Evolutionary conservation across 2,888 invertebrate species (phyloP), one percentile per base, ranked within the genome.

Genomic region (Rhamphomyia laevipes): DNA sequence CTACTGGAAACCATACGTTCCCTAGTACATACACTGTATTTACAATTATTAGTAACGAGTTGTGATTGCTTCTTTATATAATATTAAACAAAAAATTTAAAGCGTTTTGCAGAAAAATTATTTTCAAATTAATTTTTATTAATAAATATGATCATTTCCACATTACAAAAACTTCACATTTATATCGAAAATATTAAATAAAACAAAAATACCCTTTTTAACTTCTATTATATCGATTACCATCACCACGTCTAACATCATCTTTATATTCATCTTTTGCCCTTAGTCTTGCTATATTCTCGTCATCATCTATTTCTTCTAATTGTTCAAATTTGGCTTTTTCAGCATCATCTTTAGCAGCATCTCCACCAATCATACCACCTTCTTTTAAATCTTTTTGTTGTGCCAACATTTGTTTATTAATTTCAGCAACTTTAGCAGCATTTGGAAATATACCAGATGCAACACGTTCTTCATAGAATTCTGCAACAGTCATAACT

Each of bases 401-500:
- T 52, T 66, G 56, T 53, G 65, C 64, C 23, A 67, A 56, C 13
- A 61, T 59, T 46, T 65, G 63, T 12, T 61, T 63, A 55, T 67
- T 67, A 53, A 67, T 67, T 52, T 59, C 60, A 1, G 58, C 62
- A 45, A 62, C 62, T 51, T 69, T 64, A 35, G 66, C 58, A 9
- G 73, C 74, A 60, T 74, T 72, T 2, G 77, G 77, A 56, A 77
- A 77, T 75, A 81, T 75, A 59, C 90, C 90, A 40, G 86, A 85
- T 48, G 74, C 72, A 1, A 87, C 83, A 53, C 90, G 77, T 64
- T 93, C 80, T 50, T 94, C 87, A 66, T 93, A 96, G 74, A 95
- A 95, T 72, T 99, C 96, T 62, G 93, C 85, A 0, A 99, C 88
- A 0, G 94, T 92, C 77, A 93, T 77, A 2, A 89, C 81, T 3